phyloP scores from a whole-genome alignment of 2,113 vertebrate species.

The Jacana jacana region DNA sequence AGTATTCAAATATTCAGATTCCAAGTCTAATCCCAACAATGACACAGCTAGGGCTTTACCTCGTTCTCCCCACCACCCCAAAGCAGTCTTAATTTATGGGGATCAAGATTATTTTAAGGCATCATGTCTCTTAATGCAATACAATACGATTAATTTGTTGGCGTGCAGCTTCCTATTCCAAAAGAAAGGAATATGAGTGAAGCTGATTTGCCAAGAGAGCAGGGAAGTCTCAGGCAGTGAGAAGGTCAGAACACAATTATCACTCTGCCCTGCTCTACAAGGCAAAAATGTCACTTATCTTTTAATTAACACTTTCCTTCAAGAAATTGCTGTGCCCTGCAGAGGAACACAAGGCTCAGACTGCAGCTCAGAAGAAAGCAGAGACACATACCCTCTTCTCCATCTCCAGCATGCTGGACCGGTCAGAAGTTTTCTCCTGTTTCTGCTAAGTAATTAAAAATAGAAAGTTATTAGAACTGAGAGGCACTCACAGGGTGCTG shows the following conservation, averaged over 20 bases:
- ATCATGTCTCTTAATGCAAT: not conserved
- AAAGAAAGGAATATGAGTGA: not conserved
- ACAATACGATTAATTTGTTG: not conserved
- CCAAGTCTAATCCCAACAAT: not conserved
- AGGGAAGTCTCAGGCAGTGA: not conserved
- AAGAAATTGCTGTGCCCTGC: not conserved
- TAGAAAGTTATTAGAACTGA: conserved; percentile 16
- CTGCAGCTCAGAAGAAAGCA: not conserved
- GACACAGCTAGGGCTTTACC: not conserved
- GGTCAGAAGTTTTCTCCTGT: conserved; percentile 89
- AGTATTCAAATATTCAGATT: not conserved
- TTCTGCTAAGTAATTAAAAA: conserved; percentile 76
- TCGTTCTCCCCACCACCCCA: not conserved
- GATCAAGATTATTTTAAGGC: not conserved
- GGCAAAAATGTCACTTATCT: conserved; percentile 36
- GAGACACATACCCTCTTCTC: conserved; percentile 87
- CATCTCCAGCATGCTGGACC: conserved; percentile 85
- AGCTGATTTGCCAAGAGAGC: not conserved
- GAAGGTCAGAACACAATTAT: conserved; percentile 35
- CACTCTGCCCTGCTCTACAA: not conserved
- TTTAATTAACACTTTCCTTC: conserved; percentile 44
- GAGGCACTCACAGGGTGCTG: not conserved
- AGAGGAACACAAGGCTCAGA: not conserved
- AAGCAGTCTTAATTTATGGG: not conserved
- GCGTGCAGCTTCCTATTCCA: not conserved